Evolutionary conservation across 2,797 vertebrate genomes (phyloP).

Genomic region (Pterois miles): DNA sequence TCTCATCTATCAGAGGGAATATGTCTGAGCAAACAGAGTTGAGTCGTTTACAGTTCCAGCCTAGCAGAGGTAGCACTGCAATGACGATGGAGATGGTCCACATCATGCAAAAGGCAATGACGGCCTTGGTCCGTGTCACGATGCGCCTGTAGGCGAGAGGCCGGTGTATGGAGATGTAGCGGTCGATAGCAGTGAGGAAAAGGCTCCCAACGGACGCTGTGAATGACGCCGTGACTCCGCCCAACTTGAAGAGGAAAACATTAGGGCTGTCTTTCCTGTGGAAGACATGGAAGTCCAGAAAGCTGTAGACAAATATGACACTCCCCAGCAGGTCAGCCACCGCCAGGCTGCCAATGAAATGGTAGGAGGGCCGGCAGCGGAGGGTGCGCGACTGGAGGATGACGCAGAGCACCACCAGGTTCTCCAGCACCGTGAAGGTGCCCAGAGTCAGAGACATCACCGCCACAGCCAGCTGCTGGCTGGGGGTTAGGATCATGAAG

Average conservation of each 20-base stretch:
- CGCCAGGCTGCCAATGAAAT: constrained; percentile 98
- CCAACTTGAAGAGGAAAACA: constrained; percentile 98
- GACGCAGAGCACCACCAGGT: constrained; percentile 95
- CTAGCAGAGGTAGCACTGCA: constrained; percentile 95
- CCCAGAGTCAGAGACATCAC: constrained; percentile 96
- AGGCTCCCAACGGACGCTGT: constrained; percentile 98
- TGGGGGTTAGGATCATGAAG: constrained; percentile 99
- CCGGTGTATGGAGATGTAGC: constrained; percentile 98
- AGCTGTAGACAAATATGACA: constrained; percentile 99
- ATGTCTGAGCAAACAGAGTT: constrained; percentile 97
- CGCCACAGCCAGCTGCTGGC: constrained; percentile 96
- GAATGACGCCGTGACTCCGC: constrained; percentile 97
- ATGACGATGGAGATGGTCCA: constrained; percentile 98
- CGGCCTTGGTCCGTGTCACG: constrained; percentile 97
- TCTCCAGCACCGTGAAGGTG: constrained; percentile 98
- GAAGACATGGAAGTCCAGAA: constrained; percentile 99
- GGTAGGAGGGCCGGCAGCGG: constrained; percentile 96
- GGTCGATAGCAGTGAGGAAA: constrained; percentile 98
- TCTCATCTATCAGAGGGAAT: constrained; percentile 97
- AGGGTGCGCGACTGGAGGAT: constrained; percentile 97
- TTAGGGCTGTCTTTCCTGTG: constrained; percentile 97
- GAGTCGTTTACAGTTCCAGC: constrained; percentile 99
- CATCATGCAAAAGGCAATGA: constrained; percentile 98
- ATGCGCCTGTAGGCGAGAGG: constrained; percentile 97
- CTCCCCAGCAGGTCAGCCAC: constrained; percentile 97